Percentiles rank a stretch among this genome's conserved stretches.
phyloP scores from a whole-genome alignment of 1,140 invertebrate genomes.

The Saccostrea echinata region DNA sequence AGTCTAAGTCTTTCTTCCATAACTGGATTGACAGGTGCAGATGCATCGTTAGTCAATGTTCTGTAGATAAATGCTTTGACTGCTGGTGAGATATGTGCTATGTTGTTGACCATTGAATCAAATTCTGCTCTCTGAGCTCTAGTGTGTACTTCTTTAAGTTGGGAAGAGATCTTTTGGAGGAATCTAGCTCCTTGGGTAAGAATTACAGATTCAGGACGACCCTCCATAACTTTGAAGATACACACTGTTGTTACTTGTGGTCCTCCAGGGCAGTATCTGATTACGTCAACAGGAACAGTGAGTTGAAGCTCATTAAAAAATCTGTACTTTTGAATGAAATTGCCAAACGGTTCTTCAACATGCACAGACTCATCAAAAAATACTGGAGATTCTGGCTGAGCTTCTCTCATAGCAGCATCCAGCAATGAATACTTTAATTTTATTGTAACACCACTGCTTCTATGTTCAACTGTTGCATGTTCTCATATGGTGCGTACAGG shows the following conservation, averaged over 20 bases:
- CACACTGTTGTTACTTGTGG: conserved; percentile 29
- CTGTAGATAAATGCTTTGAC: conserved; percentile 59
- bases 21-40: conserved; percentile 45
- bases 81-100: conserved; percentile 42
- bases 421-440: conserved; percentile 25
- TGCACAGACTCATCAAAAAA: conserved; percentile 53
- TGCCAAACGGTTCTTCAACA: conserved; percentile 49
- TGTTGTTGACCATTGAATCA: conserved; percentile 45
- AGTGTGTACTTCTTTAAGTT: conserved; percentile 57
- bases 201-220: conserved; percentile 44
- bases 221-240: conserved; percentile 24
- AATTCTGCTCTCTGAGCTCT: conserved; percentile 48
- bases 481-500: conserved; percentile 38
- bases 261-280: conserved; percentile 48
- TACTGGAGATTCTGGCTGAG: neutral
- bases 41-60: conserved; percentile 55
- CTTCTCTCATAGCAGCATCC: conserved; percentile 11
- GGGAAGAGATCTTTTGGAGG: neutral
- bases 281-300: conserved; percentile 55
- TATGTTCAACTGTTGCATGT: conserved; percentile 46
- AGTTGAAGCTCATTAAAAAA: conserved; percentile 53
- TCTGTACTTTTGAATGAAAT: conserved; percentile 12
- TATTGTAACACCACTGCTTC: conserved; percentile 4
- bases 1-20: conserved; percentile 56
- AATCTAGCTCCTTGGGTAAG: conserved; percentile 46